Conservation (phyloP, 2,888 invertebrate genomes). For the Ypsolopha sequella region DNA sequence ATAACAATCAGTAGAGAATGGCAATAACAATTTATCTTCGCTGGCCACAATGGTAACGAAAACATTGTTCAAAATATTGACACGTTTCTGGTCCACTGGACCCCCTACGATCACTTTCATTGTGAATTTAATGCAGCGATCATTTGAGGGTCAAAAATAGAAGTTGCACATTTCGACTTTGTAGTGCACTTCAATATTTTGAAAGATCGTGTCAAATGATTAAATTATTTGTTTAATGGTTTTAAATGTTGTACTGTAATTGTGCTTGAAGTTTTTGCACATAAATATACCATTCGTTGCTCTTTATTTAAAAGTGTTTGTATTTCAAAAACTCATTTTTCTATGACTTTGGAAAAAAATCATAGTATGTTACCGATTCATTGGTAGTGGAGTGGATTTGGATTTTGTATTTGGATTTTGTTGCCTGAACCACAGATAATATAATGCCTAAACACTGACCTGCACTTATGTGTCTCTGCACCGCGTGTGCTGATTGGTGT, state of each 20-base stretch:
- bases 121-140: slow-evolving; percentile 30
- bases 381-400: too few species aligned
- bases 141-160: slow-evolving; percentile 9
- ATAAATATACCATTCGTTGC: slow-evolving; percentile 9
- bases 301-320: too few species aligned
- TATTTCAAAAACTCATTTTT: too few species aligned
- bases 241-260: slow-evolving; percentile 13
- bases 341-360: too few species aligned
- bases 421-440: too few species aligned
- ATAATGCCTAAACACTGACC: too few species aligned
- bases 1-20: slow-evolving; percentile 43
- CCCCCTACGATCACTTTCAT: slow-evolving; percentile 44
- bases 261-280: background rate
- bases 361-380: too few species aligned
- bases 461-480: too few species aligned
- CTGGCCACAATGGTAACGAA: slow-evolving; percentile 56
- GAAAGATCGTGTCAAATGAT: slow-evolving; percentile 57
- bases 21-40: slow-evolving; percentile 59
- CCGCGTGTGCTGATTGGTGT: too few species aligned
- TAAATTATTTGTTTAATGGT: slow-evolving; percentile 26
- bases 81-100: slow-evolving; percentile 50
- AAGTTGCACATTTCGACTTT: slow-evolving; percentile 16
- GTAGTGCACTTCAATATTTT: slow-evolving; percentile 37
- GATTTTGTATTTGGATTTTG: too few species aligned
- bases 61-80: slow-evolving; percentile 67